Evolutionary conservation across 2,113 vertebrate genomes (phyloP), one percentile per base, ranked within the genome.

Genomic region (Orcinus orca): DNA sequence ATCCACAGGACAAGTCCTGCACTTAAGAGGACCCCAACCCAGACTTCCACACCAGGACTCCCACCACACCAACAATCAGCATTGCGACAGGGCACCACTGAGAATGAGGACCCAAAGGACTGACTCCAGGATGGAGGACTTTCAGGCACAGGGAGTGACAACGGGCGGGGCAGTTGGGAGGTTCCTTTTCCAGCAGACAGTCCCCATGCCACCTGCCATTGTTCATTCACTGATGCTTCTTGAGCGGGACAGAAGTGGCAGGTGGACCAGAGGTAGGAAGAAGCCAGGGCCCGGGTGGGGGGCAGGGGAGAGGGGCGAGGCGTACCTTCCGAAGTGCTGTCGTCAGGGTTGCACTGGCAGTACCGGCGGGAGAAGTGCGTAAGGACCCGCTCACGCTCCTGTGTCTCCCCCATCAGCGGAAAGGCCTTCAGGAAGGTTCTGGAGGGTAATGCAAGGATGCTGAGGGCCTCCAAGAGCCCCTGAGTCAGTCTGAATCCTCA

Each of bases 301-400:
- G 70, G 8, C 38, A 1, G 1, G 60, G 33, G 23, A 63, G 58
- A 1, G 0, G 12, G 44, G 6, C 1, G 1, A 13, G 1, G 29
- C 31, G 11, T 98, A 99, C 99, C 99, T 99, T 99, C 98, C 0
- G 99, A 99, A 0, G 98, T 98, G 97, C 98, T 99, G 83, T 98
- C 98, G 1, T 99, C 98, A 0, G 99, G 99, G 98, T 99, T 99
- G 98, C 99, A 99, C 80, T 99, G 98, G 80, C 99, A 99, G 97
- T 99, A 99, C 17, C 99, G 99, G 76, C 96, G 98, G 68, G 99
- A 99, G 97, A 99, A 99, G 36, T 99, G 99, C 67, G 99, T 99
- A 92, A 99, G 98, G 62, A 99, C 99, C 0, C 99, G 98, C 93
- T 99, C 99, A 12, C 99, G 99, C 97, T 99, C 99, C 98, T 99